Evolutionary conservation across 2,797 vertebrate genomes (phyloP).

Genomic region (Cynopterus sphinx): DNA sequence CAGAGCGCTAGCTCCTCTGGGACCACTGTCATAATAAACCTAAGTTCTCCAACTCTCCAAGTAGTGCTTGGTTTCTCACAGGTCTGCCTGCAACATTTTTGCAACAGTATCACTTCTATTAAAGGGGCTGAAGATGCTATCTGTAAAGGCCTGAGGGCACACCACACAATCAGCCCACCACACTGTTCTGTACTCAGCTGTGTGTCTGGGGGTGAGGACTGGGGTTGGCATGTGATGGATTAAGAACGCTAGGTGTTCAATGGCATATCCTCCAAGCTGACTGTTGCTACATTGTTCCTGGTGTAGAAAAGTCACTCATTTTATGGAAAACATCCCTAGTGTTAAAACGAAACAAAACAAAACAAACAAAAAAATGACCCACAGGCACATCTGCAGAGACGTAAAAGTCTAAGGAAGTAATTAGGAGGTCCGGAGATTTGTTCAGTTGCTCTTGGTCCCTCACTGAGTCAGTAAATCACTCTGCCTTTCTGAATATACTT

Average conservation of each 20-base stretch:
- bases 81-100: too few relatives aligned
- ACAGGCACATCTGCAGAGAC: neutral
- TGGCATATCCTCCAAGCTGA: neutral
- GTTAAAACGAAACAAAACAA: neutral
- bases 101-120: neutral
- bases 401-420: neutral
- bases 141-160: neutral
- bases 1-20: too few relatives aligned
- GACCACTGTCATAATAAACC: too few relatives aligned
- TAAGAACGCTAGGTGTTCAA: neutral
- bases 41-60: too few relatives aligned
- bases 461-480: neutral
- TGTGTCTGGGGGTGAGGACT: neutral
- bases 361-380: neutral
- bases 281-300: neutral
- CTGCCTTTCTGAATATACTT: neutral
- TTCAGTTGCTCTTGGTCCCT: neutral
- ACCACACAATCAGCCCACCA: rapidly evolving
- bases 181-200: neutral
- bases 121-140: neutral
- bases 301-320: neutral
- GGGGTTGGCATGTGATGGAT: rapidly evolving
- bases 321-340: neutral
- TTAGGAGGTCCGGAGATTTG: neutral
- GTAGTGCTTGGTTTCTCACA: too few relatives aligned